These are phyloP conservation scores for Leontocebus nigricollis DNA, from an alignment of 2,797 vertebrate species.

Conservation along the genomic window DNA sequence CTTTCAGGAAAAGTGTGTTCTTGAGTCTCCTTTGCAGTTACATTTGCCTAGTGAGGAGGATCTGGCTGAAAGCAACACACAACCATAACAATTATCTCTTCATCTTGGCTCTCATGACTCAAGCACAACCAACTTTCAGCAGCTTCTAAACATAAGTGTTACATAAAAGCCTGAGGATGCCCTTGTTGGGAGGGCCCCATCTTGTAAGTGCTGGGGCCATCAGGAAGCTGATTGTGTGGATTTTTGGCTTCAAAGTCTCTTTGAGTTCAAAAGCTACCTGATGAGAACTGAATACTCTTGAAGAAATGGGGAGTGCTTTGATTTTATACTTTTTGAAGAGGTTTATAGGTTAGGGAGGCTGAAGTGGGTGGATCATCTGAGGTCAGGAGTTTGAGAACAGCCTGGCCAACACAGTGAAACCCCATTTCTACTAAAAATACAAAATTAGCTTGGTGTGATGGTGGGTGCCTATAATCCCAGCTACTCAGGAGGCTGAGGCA, in stretches of 20 bases:
- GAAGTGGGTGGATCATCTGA: not conserved
- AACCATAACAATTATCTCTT: not conserved
- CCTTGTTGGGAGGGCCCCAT: not conserved
- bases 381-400: not conserved
- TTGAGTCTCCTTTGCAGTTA: not conserved
- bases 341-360: not conserved
- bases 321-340: constrained; percentile 12
- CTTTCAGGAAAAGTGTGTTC: not conserved
- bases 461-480: no score
- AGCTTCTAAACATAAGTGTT: not conserved
- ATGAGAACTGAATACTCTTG: not conserved
- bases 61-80: not conserved
- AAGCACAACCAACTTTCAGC: not conserved
- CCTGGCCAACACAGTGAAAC: not conserved
- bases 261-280: not conserved
- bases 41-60: not conserved
- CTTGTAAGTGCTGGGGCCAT: not conserved
- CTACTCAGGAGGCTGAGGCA: no score
- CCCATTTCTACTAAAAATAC: not conserved
- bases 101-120: not conserved
- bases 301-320: not conserved
- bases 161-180: not conserved
- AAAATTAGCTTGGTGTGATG: no score
- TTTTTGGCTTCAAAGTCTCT: not conserved
- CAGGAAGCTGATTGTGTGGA: not conserved